Evolutionary conservation across 2,113 vertebrate genomes (phyloP).

Genomic region (Elephas maximus): DNA sequence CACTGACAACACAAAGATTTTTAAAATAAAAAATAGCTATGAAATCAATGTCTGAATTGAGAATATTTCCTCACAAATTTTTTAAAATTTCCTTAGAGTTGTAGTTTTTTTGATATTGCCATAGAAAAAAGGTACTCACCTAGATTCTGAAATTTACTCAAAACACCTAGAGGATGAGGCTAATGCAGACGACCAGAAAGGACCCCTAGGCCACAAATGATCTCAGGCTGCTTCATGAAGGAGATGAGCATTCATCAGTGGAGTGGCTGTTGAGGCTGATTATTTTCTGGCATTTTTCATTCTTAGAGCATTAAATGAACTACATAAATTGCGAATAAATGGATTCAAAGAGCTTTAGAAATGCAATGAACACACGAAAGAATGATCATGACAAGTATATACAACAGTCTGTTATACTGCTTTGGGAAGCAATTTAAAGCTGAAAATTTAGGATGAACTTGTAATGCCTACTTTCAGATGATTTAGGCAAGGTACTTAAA

Average conservation of each 20-base stretch:
- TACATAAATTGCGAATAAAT: neutral
- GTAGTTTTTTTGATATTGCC: neutral
- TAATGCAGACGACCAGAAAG: neutral
- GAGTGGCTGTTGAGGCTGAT: neutral
- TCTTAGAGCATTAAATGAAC: neutral
- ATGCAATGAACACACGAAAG: neutral
- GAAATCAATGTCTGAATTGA: neutral
- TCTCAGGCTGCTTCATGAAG: neutral
- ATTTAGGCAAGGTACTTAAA: slow-evolving; percentile 22
- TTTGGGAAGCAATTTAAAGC: slow-evolving; percentile 6
- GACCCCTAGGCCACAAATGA: neutral
- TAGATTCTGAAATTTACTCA: neutral
- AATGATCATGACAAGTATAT: slow-evolving; percentile 23
- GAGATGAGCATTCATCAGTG: neutral
- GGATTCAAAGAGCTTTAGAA: slow-evolving; percentile 25
- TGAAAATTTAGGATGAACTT: slow-evolving; percentile 43
- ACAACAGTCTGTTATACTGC: neutral
- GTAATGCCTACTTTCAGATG: neutral
- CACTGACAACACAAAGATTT: neutral
- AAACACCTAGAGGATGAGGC: neutral
- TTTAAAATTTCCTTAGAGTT: neutral
- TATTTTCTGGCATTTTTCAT: neutral
- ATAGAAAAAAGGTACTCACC: neutral
- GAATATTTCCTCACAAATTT: neutral
- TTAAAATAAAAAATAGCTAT: neutral